phyloP scores from a whole-genome alignment of 1,140 invertebrate species.

The Drosophila mayri region DNA sequence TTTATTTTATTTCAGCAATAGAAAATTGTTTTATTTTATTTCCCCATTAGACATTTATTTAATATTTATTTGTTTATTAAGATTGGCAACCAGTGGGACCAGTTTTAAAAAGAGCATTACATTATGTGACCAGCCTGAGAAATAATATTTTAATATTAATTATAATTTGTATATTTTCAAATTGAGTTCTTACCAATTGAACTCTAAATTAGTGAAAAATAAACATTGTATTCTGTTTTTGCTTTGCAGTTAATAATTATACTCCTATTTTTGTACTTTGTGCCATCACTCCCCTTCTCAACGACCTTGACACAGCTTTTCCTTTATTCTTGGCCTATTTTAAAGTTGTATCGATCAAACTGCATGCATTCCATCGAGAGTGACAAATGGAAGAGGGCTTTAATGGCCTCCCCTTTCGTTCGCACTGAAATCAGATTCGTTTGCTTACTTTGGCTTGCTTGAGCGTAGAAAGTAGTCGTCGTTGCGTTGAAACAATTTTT shows the following conservation, averaged over 20 bases:
- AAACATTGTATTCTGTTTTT: background rate
- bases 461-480: constrained; percentile 27
- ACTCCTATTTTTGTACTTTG: background rate
- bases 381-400: constrained; percentile 28
- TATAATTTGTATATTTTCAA: background rate
- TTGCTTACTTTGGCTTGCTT: background rate
- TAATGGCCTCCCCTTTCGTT: constrained; percentile 11
- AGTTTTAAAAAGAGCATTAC: background rate
- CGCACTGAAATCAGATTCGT: background rate
- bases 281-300: background rate
- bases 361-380: constrained; percentile 42
- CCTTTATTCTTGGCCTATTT: constrained; percentile 51
- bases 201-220: background rate
- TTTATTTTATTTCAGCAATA: no score
- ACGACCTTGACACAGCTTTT: constrained; percentile 25
- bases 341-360: constrained; percentile 63
- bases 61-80: no score
- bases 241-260: background rate
- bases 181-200: no score
- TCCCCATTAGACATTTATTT: no score
- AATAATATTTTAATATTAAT: background rate
- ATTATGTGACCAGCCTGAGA: background rate
- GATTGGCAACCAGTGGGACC: background rate
- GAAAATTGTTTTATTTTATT: no score
- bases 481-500: constrained; percentile 11